Evolutionary conservation across 2,888 invertebrate species (phyloP).

Genomic region (Sinotaia quadrata): DNA sequence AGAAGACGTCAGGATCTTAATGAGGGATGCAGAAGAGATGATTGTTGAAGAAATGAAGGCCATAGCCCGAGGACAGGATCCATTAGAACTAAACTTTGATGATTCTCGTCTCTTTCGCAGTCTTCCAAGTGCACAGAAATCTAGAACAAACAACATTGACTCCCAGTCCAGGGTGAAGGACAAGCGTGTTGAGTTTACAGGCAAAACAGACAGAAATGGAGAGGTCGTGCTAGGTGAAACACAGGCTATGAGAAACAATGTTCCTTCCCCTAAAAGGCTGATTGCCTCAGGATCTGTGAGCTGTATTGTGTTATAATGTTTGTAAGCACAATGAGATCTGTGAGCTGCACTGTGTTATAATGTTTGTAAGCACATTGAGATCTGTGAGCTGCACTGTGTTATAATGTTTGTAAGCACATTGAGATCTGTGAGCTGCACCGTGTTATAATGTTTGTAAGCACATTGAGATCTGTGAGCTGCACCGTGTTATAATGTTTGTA

Average conservation of each 20-base stretch:
- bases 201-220: conserved; percentile 28
- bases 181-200: conserved; percentile 18
- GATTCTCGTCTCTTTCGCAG: conserved; percentile 42
- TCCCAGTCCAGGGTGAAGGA: conserved; percentile 18
- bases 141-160: conserved; percentile 2
- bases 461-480: too few species aligned
- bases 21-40: conserved; percentile 45
- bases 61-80: conserved; percentile 43
- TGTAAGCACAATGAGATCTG: too few species aligned
- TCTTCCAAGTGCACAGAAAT: conserved; percentile 34
- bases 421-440: too few species aligned
- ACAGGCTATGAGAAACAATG: background rate
- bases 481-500: too few species aligned
- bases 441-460: too few species aligned
- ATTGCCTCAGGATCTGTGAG: too few species aligned
- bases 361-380: too few species aligned
- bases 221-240: conserved; percentile 12
- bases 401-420: too few species aligned
- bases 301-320: too few species aligned
- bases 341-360: too few species aligned
- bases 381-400: too few species aligned
- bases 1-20: conserved; percentile 40
- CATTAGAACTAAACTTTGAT: conserved; percentile 41
- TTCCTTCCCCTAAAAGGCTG: too few species aligned
- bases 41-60: conserved; percentile 44